A percentile compares a stretch with the other conserved stretches of the same genome.
These are phyloP conservation scores for Psococerastis gibbosa DNA, from an alignment of 2,888 invertebrate species.

Conservation along the genomic window DNA sequence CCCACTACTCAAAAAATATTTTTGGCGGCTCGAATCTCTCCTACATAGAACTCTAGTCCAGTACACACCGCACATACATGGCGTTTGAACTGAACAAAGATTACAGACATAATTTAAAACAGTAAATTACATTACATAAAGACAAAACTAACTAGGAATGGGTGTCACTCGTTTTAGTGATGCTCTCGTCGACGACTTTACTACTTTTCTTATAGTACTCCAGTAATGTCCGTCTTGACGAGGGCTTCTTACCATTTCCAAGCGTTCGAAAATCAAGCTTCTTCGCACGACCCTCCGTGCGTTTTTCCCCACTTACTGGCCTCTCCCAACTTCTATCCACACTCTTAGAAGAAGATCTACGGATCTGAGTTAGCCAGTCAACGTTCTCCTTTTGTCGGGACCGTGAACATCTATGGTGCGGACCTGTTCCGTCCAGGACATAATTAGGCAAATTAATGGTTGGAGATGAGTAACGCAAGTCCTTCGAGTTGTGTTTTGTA, in stretches of 20 bases:
- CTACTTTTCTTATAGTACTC: background rate
- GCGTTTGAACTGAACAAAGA: no score
- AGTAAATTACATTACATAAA: no score
- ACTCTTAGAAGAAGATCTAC: background rate
- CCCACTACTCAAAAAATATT: no score
- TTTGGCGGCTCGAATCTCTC: no score
- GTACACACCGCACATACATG: no score
- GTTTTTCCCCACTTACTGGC: no score
- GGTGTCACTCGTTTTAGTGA: no score
- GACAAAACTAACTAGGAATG: no score
- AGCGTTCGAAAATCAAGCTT: background rate
- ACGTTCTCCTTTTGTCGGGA: conserved; percentile 40
- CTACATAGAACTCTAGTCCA: no score
- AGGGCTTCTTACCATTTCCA: background rate
- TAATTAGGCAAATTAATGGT: conserved; percentile 58
- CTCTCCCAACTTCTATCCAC: no score
- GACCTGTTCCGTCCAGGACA: conserved; percentile 55
- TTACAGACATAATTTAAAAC: no score
- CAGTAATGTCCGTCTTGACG: background rate
- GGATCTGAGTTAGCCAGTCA: conserved; percentile 41
- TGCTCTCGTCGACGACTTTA: no score
- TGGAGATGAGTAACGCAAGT: conserved; percentile 34
- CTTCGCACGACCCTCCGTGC: background rate
- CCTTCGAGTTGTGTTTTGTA: background rate
- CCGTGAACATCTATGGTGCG: conserved; percentile 46